Percentiles rank a stretch among this genome's conserved stretches.
These are phyloP conservation scores for Drosophila anomelani DNA, from an alignment of 2,888 invertebrate genomes.

Conservation along the genomic window DNA sequence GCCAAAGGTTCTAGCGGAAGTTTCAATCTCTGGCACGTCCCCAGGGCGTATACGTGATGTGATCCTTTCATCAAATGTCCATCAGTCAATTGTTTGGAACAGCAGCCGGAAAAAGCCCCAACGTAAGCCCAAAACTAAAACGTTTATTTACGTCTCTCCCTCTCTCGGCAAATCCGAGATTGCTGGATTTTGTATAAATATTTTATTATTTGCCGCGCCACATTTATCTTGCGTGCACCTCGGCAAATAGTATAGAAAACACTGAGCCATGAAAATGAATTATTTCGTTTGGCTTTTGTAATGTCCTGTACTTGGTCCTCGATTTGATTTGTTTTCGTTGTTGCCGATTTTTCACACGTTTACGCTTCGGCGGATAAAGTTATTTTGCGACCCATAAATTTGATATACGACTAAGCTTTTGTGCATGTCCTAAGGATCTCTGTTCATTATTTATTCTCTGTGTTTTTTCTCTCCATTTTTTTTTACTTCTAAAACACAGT, in stretches of 20 bases:
- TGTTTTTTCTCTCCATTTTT: background rate
- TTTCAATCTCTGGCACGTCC: slow-evolving; percentile 45
- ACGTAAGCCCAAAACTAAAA: slow-evolving; percentile 12
- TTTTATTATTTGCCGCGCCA: slow-evolving; percentile 29
- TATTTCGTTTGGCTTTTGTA: slow-evolving; percentile 22
- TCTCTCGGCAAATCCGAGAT: slow-evolving; percentile 4
- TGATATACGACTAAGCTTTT: slow-evolving; percentile 24
- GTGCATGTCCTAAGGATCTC: background rate
- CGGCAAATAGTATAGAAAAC: background rate
- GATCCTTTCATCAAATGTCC: slow-evolving; percentile 50
- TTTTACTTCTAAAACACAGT: background rate
- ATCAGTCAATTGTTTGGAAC: slow-evolving; percentile 45
- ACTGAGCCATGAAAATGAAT: slow-evolving; percentile 18
- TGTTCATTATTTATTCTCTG: slow-evolving; percentile 11
- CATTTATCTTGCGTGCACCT: slow-evolving; percentile 33
- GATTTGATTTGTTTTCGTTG: slow-evolving; percentile 25
- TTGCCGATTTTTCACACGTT: slow-evolving; percentile 26
- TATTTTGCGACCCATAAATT: slow-evolving; percentile 21
- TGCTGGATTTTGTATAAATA: slow-evolving; percentile 33
- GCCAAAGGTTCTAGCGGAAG: slow-evolving; percentile 14
- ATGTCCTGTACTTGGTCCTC: background rate
- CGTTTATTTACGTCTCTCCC: slow-evolving; percentile 1
- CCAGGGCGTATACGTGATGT: slow-evolving; percentile 46
- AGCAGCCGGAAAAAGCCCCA: slow-evolving; percentile 1
- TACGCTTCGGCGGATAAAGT: slow-evolving; percentile 7